Evolutionary conservation across 2,113 vertebrate genomes (phyloP), one percentile per base, ranked within the genome.

Genomic region (Eonycteris spelaea): DNA sequence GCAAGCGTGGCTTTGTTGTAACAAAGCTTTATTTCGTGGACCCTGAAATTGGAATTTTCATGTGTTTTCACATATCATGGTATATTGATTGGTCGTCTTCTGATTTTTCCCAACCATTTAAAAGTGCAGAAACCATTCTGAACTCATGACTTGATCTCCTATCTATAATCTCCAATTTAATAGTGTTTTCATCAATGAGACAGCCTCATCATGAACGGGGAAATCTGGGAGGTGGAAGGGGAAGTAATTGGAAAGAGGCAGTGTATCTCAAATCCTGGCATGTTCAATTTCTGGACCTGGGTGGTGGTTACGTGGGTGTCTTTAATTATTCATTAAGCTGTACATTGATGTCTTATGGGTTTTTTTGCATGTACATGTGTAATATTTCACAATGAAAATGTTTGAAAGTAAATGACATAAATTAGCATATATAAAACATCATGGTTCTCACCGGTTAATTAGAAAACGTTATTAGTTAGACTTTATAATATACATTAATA

Each of bases 381-480:
- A 57, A 35, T 35, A 65, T 30, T 85, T 92, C 35, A 48, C 24
- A 48, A 26, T n/a, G n/a, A 43, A 94, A 91, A 63, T 63, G 15
- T 51, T 26, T 90, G 70, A 74, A 87, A 79, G 74, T 65, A 59
- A 94, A 55, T 18, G 40, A 35, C 14, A 38, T 6, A 70, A 51
- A 79, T 73, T 12, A 86, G 43, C n/a, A 63, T 77, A 38, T 19
- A 61, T 22, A 61, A 55, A 77, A 88, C 16, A 51, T 7, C 3
- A n/a, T 7, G 16, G 5, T 74, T 83, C 70, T 63, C 11, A 2
- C 4, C 4, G 28, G 24, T 1, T 48, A 38, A 82, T 55, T 22
- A 92, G 61, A n/a, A 87, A 95, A 38, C 65, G 63, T 40, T 88
- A 78, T 57, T 70, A 40, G 61, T 74, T 80, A 79, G 51, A 75